Evolutionary conservation across 2,888 invertebrate genomes (phyloP), one percentile per base, ranked within the genome.

Genomic region (Ganaspis brasiliensis): DNA sequence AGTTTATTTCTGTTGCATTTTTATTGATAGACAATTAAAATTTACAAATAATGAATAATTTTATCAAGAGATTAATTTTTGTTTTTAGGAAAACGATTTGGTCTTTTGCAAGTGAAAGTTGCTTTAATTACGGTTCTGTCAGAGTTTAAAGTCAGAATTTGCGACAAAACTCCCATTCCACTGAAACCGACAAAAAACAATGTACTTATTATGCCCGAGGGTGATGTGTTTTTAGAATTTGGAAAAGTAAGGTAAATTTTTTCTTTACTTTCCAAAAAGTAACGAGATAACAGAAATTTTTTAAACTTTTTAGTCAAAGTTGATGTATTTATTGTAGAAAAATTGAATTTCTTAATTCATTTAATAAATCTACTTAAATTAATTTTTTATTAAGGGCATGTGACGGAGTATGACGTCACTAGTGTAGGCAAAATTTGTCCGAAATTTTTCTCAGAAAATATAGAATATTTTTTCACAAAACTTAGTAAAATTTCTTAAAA

Each of bases 91-190:
- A 79, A 76, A 45, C 72, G 82, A 19, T 59, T 83, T 14, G 82
- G 72, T n/a, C 21, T 75, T 4, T 40, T 82, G 31, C 82, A 82
- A 76, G 73, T 59, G 35, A 82, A 82, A 72, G 21, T 83, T 35
- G 80, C 79, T 2, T 37, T 82, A 2, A 70, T 77, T 4, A 70
- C 37, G 0, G 37, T 81, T 4, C 21, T 83, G 24, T 75, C 77
- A 1, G 67, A 79, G 21, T 83, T 57, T 45, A 63, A 49, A 10
- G 73, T 79, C 56, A 74, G 74, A 0, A 6, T 77, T 3, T 77
- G 79, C 40, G 63, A 82, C 1, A 55, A 75, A 31, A 80, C 83
- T 10, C 61, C 72, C 19, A 74, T 72, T 35, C 63, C 77, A 14
- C 19, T 76, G n/a, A 21, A 49, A 9, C 73, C 74, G 16, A 67